Conservation (phyloP, 2,113 vertebrate genomes). For the Nycticebus coucang region DNA sequence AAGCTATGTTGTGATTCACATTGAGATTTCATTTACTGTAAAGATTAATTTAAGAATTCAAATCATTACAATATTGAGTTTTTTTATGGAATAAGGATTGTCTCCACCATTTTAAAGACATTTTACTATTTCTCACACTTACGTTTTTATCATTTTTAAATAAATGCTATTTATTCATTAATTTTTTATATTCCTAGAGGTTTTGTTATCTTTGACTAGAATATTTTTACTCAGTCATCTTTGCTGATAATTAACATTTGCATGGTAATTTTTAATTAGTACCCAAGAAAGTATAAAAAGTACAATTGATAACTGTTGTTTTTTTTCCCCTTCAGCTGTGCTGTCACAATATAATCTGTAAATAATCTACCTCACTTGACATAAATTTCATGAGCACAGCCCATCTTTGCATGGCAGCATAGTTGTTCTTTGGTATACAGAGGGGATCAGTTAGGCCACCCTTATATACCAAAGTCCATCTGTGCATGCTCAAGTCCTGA, state of each 20-base stretch:
- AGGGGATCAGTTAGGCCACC: background rate
- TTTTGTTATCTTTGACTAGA: background rate
- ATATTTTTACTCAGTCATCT: slow-evolving; percentile 7
- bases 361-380: background rate
- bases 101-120: background rate
- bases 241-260: background rate
- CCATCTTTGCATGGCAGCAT: background rate
- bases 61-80: background rate
- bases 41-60: slow-evolving; percentile 40
- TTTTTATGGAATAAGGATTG: background rate
- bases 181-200: background rate
- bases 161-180: background rate
- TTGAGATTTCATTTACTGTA: background rate
- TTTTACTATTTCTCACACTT: background rate
- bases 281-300: background rate
- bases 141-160: background rate
- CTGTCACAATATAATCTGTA: background rate
- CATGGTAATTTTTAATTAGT: background rate
- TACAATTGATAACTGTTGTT: background rate
- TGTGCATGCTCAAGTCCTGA: background rate
- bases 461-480: background rate
- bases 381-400: background rate
- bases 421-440: background rate
- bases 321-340: background rate
- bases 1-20: background rate